A percentile compares a stretch with the other conserved stretches of the same genome.
phyloP scores from a whole-genome alignment of 1,140 invertebrate genomes.

The Saccostrea echinata region DNA sequence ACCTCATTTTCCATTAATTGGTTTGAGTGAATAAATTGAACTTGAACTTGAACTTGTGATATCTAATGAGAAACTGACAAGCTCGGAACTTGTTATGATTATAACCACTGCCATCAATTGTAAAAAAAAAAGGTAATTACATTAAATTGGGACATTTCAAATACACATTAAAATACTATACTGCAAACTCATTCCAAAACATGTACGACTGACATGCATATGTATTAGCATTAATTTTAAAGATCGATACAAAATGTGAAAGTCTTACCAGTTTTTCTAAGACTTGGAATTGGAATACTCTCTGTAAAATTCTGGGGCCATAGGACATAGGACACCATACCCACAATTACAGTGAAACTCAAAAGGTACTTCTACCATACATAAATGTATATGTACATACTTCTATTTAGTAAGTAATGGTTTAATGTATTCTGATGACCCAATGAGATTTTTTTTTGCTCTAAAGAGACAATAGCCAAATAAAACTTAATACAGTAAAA shows the following conservation, averaged over 20 bases:
- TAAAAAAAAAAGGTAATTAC: constrained; percentile 69
- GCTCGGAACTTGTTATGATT: constrained; percentile 99
- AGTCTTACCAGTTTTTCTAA: constrained; percentile 82
- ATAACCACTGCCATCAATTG: constrained; percentile 96
- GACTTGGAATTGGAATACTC: constrained; percentile 95
- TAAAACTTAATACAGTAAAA: too few species aligned
- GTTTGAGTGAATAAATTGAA: not conserved
- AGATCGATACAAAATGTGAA: not conserved
- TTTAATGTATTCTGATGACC: too few species aligned
- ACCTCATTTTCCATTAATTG: too few species aligned
- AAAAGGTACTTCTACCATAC: too few species aligned
- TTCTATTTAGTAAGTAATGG: not conserved
- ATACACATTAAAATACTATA: not conserved
- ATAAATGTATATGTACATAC: too few species aligned
- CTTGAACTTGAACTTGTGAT: too few species aligned
- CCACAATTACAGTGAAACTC: constrained; percentile 51
- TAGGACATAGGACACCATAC: constrained; percentile 99
- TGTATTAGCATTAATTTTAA: not conserved
- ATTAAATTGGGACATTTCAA: not conserved
- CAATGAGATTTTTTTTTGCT: too few species aligned
- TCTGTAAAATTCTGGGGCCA: constrained; percentile 99
- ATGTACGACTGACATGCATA: too few species aligned
- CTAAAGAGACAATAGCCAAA: too few species aligned
- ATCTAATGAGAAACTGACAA: constrained; percentile 97
- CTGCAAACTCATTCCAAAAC: too few species aligned